phyloP scores from a whole-genome alignment of 2,888 invertebrate genomes.

The Platycheirus rosarum region DNA sequence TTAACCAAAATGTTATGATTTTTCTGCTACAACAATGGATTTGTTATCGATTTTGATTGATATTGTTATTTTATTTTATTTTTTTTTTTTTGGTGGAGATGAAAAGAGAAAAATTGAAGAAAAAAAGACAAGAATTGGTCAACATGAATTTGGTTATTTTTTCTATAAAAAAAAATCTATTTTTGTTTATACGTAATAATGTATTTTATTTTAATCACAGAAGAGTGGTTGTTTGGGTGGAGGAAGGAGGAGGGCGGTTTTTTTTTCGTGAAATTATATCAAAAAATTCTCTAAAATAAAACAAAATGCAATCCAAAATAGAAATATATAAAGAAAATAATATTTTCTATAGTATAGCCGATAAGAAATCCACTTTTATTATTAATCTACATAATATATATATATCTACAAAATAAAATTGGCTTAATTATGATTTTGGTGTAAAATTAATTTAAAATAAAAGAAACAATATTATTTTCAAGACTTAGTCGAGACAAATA shows the following conservation, averaged over 20 bases:
- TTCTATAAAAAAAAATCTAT: conserved; percentile 47
- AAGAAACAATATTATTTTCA: conserved; percentile 27
- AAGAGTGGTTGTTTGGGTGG: neutral
- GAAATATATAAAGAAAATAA: conserved; percentile 41
- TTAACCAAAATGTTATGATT: conserved; percentile 83
- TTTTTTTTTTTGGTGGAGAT: conserved; percentile 56
- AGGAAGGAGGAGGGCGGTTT: neutral
- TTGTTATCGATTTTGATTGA: conserved; percentile 45
- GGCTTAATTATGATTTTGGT: conserved; percentile 9
- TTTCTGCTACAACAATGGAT: conserved; percentile 79
- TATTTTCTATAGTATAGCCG: conserved; percentile 25
- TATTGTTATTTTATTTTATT: conserved; percentile 26
- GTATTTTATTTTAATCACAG: conserved; percentile 52
- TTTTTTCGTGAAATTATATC: conserved; percentile 1
- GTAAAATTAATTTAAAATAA: conserved; percentile 26
- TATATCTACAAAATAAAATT: conserved; percentile 18
- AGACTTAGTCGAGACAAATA: conserved; percentile 39
- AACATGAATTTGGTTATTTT: conserved; percentile 67
- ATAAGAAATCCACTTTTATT: conserved; percentile 60
- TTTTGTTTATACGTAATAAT: conserved; percentile 28
- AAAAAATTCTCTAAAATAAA: conserved; percentile 29
- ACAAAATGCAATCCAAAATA: conserved; percentile 19
- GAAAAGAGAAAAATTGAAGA: conserved; percentile 73
- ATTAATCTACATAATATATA: conserved; percentile 50
- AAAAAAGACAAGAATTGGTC: conserved; percentile 70